Evolutionary conservation across 1,140 invertebrate species (phyloP).

Genomic region (Cotesia glomerata): DNA sequence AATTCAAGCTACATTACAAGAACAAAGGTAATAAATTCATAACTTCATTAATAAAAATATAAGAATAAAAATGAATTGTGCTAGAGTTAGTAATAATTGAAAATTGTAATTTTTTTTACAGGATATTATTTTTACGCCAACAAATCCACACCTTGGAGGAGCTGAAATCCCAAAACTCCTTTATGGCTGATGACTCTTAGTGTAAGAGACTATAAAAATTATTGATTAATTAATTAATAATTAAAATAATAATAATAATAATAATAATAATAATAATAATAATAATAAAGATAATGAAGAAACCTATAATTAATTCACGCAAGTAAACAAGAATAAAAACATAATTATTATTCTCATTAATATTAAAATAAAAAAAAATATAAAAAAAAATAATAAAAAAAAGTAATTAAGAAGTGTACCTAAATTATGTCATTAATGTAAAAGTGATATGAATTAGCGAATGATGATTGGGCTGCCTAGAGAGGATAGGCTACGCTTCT

Average conservation of each 20-base stretch:
- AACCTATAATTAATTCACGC: slow-evolving; percentile 62
- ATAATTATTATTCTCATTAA: slow-evolving; percentile 65
- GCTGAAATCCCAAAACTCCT: slow-evolving; percentile 91
- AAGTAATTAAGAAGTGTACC: slow-evolving; percentile 64
- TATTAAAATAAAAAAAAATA: slow-evolving; percentile 45
- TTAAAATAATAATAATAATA: slow-evolving; percentile 55
- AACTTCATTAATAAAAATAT: background rate
- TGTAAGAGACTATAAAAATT: slow-evolving; percentile 63
- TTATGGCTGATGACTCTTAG: slow-evolving; percentile 81
- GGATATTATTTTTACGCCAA: slow-evolving; percentile 89
- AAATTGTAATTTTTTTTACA: slow-evolving; percentile 57
- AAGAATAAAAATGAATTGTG: background rate
- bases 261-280: slow-evolving; percentile 55
- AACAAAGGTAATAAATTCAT: slow-evolving; percentile 80
- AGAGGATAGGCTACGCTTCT: slow-evolving; percentile 50
- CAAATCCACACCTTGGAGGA: slow-evolving; percentile 89
- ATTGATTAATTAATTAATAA: slow-evolving; percentile 16
- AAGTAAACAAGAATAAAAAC: slow-evolving; percentile 52
- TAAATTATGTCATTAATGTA: slow-evolving; percentile 60
- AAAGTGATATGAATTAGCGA: slow-evolving; percentile 57
- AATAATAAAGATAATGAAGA: slow-evolving; percentile 57
- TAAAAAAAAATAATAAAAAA: too few relatives aligned
- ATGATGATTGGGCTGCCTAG: slow-evolving; percentile 55
- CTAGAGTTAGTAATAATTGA: background rate
- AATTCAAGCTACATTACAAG: slow-evolving; percentile 95